Percentiles rank a stretch among this genome's conserved stretches.
Conservation (phyloP, 2,113 vertebrate genomes). For the Myanophis thanlyinensis region DNA sequence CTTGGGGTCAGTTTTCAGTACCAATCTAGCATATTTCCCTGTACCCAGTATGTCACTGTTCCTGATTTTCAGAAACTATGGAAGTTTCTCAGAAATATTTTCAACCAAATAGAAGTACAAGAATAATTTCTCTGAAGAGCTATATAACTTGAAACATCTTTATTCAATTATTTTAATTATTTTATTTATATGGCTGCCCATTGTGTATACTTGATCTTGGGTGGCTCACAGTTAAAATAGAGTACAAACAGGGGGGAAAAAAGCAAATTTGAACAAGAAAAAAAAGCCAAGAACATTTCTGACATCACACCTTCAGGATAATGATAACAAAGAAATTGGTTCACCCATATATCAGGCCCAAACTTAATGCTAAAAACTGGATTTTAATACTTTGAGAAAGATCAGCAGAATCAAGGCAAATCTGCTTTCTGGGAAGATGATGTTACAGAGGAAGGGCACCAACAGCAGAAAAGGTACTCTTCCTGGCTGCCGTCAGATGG, state of each 20-base stretch:
- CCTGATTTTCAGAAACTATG: conserved; percentile 20
- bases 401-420: not conserved
- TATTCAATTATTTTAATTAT: not conserved
- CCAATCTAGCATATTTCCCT: conserved; percentile 31
- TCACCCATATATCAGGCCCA: not conserved
- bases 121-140: not conserved
- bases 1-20: conserved; percentile 19
- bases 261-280: not conserved
- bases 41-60: conserved; percentile 56
- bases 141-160: not conserved
- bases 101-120: not conserved
- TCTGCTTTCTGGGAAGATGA: not conserved
- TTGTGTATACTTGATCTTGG: not conserved
- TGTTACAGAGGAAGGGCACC: not conserved
- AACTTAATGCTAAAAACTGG: not conserved
- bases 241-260: not conserved
- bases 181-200: not conserved
- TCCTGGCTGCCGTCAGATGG: not conserved
- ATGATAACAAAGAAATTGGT: not conserved
- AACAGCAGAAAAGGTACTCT: not conserved
- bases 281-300: not conserved
- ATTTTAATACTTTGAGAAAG: not conserved
- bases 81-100: conserved; percentile 23
- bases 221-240: not conserved
- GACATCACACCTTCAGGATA: not conserved